A percentile compares a stretch with the other conserved stretches of the same genome.
Conservation (phyloP, 2,888 invertebrate species). For the Oscheius sp. region DNA sequence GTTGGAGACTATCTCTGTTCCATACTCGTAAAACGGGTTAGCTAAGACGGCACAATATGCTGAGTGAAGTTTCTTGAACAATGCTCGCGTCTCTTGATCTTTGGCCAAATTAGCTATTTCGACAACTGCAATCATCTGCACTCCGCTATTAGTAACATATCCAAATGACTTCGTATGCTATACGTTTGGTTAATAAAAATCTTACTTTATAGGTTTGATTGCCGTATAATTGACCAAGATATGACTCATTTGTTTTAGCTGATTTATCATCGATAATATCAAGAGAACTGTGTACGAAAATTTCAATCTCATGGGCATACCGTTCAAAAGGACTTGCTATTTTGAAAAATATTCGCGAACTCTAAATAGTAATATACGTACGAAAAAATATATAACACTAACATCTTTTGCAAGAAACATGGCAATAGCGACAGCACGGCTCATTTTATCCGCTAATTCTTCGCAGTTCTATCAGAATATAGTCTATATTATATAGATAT, state of each 20-base stretch:
- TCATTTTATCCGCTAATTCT: background rate
- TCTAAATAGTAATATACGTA: constrained; percentile 43
- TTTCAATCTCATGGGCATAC: constrained; percentile 56
- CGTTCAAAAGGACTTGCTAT: constrained; percentile 48
- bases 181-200: background rate
- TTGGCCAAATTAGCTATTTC: constrained; percentile 57
- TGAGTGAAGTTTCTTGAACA: constrained; percentile 89
- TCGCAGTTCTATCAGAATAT: background rate
- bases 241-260: constrained; percentile 55
- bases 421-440: constrained; percentile 49
- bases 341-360: constrained; percentile 58
- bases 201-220: constrained; percentile 62
- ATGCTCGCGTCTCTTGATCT: constrained; percentile 75
- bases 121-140: constrained; percentile 65
- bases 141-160: constrained; percentile 67
- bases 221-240: constrained; percentile 57
- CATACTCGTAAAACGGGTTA: constrained; percentile 95
- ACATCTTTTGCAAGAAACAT: constrained; percentile 60
- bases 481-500: no score
- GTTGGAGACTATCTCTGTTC: constrained; percentile 88
- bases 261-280: constrained; percentile 68
- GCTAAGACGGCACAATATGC: constrained; percentile 93
- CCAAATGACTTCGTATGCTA: constrained; percentile 61
- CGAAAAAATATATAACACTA: constrained; percentile 19
- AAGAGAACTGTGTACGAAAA: constrained; percentile 65